Conservation (phyloP, 2,113 vertebrate species). For the Oceanites oceanicus region DNA sequence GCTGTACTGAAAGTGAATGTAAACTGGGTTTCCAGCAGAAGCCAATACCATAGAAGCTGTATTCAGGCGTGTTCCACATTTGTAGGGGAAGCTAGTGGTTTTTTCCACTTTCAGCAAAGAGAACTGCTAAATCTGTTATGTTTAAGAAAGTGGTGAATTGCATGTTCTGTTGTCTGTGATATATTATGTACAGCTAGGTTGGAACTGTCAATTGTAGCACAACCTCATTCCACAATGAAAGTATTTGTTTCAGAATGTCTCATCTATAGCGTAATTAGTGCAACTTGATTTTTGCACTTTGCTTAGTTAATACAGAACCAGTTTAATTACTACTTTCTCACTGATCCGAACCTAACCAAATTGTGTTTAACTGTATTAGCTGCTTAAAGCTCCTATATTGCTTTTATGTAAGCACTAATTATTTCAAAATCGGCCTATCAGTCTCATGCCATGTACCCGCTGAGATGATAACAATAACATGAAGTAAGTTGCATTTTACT, state of each 20-base stretch:
- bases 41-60: not conserved
- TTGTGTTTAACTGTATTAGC: not conserved
- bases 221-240: rapidly evolving
- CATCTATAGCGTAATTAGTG: not conserved
- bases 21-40: not conserved
- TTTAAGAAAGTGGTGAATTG: not conserved
- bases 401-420: not conserved
- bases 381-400: not conserved
- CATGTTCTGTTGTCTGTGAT: not conserved
- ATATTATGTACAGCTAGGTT: rapidly evolving
- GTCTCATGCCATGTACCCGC: not conserved
- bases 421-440: not conserved
- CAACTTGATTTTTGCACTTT: not conserved
- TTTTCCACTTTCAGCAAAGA: not conserved
- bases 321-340: not conserved
- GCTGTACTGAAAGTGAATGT: not conserved
- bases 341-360: not conserved
- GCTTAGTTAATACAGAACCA: not conserved
- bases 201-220: not conserved
- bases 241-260: not conserved
- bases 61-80: not conserved
- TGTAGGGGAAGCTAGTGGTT: not conserved
- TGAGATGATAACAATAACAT: not conserved
- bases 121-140: not conserved
- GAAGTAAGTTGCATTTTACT: not conserved